A percentile compares a stretch with the other conserved stretches of the same genome.
These are phyloP conservation scores for Chymomyza procnemis DNA, from an alignment of 2,888 invertebrate species.

Conservation along the genomic window DNA sequence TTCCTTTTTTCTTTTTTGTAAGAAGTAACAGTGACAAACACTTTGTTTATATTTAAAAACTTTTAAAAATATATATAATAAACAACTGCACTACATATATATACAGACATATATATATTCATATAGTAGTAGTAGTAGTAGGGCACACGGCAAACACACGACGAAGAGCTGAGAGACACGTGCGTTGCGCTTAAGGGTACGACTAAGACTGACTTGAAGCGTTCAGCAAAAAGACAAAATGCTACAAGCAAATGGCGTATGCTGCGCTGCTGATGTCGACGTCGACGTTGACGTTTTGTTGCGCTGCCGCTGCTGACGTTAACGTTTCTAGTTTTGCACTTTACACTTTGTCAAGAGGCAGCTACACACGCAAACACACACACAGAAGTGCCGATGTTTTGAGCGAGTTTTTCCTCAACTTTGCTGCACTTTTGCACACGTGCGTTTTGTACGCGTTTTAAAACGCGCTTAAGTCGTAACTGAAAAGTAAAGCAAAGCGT, in stretches of 20 bases:
- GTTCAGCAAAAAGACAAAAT: not conserved
- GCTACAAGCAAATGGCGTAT: constrained; percentile 9
- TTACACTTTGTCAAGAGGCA: constrained; percentile 65
- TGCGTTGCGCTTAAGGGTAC: constrained; percentile 70
- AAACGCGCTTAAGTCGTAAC: constrained; percentile 21
- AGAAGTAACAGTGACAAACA: constrained; percentile 20
- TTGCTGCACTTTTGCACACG: constrained; percentile 58
- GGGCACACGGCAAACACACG: constrained; percentile 7
- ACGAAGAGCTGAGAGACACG: constrained; percentile 38
- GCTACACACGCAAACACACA: constrained; percentile 21
- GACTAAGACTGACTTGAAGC: constrained; percentile 70
- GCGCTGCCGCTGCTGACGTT: constrained; percentile 33
- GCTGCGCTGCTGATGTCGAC: constrained; percentile 21
- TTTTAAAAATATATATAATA: not conserved
- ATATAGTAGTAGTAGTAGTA: not conserved
- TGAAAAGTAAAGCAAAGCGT: not conserved
- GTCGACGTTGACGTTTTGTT: constrained; percentile 26
- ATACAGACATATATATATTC: constrained; percentile 10
- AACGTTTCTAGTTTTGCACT: constrained; percentile 69
- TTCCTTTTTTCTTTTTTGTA: too few relatives aligned
- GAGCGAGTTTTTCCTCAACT: constrained; percentile 1
- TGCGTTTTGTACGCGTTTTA: constrained; percentile 38
- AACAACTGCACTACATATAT: too few relatives aligned
- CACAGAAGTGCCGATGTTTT: constrained; percentile 1
- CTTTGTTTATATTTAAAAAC: constrained; percentile 15